Evolutionary conservation across 2,113 vertebrate genomes (phyloP), one percentile per base, ranked within the genome.

Genomic region (Oenanthe oenanthe): DNA sequence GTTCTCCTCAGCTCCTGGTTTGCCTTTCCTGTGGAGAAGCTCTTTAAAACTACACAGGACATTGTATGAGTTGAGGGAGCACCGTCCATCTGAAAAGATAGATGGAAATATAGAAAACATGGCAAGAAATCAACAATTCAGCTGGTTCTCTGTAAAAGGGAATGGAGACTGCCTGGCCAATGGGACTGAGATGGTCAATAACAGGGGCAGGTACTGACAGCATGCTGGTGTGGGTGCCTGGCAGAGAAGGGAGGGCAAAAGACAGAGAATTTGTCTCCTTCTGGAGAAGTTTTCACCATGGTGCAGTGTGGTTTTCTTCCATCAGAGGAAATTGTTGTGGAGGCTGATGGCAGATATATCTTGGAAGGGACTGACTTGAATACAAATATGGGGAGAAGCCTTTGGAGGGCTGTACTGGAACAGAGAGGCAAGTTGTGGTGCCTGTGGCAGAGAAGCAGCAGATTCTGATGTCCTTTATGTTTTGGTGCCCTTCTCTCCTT

Each of bases 61-160:
- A 20, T n/a, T 36, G n/a, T 31, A 18, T 68, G 56, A 47, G 10
- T 51, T 36, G 10, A 25, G 18, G 8, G 12, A 84, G 10, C 9
- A 32, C 14, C 0, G 0, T 24, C 47, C 7, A 1, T 19, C 50
- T 80, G 43, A 63, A 91, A 75, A 67, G 12, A 34, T 3, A n/a
- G 15, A 13, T 42, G 17, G 29, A 71, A 85, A 67, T 38, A 28
- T 10, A 40, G n/a, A 79, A 72, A 75, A 21, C 8, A 2, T 29
- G 34, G 72, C 53, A 51, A 89, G 31, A 89, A 85, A 67, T 31
- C 18, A 75, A 16, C 24, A 48, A 29, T 54, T 81, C 34, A 66
- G 14, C 28, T 81, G 28, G 4, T 71, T 78, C 6, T 85, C 42
- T 63, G 56, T 29, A 10, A 53, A 54, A 47, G n/a, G n/a, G 53